Percentiles rank a stretch among this genome's conserved stretches.
Conservation (phyloP, 2,888 invertebrate species). For the Drosophila pullipes region DNA sequence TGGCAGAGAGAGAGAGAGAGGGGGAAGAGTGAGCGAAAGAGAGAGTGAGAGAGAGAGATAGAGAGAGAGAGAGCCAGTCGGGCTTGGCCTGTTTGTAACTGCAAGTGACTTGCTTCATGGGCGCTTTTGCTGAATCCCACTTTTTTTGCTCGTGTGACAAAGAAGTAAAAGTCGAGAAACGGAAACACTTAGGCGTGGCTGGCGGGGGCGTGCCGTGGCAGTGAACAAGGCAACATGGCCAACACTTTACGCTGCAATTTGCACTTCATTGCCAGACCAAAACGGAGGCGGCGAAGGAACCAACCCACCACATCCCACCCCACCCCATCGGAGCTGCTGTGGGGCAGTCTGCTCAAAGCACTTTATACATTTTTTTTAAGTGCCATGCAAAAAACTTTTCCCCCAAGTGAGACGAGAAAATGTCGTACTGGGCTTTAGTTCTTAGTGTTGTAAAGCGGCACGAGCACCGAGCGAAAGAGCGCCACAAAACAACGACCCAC, state of each 20-base stretch:
- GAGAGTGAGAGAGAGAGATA: not conserved
- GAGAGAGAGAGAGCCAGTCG: not conserved
- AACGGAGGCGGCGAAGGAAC: not conserved
- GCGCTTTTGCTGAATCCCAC: conserved; percentile 39
- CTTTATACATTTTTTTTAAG: conserved; percentile 77
- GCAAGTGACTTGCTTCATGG: conserved; percentile 60
- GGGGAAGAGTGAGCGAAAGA: not conserved
- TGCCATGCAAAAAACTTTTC: conserved; percentile 67
- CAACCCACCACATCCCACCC: not conserved
- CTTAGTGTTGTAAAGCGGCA: conserved; percentile 53
- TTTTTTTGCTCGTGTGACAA: conserved; percentile 61
- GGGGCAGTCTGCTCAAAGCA: conserved; percentile 72
- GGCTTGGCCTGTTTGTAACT: conserved; percentile 30
- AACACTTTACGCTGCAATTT: conserved; percentile 78
- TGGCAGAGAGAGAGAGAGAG: not conserved
- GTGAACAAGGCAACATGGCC: conserved; percentile 46
- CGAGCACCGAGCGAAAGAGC: conserved; percentile 43
- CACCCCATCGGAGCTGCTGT: conserved; percentile 13
- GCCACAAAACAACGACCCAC: conserved; percentile 41
- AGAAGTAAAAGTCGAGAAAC: conserved; percentile 72
- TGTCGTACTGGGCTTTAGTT: conserved; percentile 39
- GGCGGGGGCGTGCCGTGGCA: conserved; percentile 17
- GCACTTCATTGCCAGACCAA: conserved; percentile 76
- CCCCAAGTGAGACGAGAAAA: conserved; percentile 27
- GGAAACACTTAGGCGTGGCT: conserved; percentile 31